These are phyloP conservation scores for Entomyzon cyanotis DNA, from an alignment of 2,113 vertebrate genomes.

Conservation along the genomic window DNA sequence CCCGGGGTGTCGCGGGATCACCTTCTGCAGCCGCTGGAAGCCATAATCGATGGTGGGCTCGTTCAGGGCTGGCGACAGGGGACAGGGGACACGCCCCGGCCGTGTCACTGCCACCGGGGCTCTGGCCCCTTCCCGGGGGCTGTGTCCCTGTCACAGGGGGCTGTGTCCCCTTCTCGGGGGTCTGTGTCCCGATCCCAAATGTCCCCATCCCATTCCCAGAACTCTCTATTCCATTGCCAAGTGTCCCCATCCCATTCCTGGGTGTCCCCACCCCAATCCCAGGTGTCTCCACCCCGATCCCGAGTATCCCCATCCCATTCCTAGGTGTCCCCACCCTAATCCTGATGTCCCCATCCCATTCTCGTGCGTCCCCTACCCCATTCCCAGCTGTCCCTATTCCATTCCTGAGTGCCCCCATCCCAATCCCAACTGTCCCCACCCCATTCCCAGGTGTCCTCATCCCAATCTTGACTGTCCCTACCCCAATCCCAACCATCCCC, in stretches of 20 bases:
- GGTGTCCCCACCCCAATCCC: background rate
- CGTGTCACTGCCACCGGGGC: too few species aligned
- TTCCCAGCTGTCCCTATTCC: too few species aligned
- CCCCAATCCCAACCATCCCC: background rate
- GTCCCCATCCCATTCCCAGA: background rate
- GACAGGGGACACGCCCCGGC: background rate
- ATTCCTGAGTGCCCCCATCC: too few species aligned
- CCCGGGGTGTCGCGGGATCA: slow-evolving; percentile 89
- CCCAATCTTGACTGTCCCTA: background rate
- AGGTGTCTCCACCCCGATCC: background rate
- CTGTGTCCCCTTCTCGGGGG: too few species aligned
- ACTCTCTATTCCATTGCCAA: too few species aligned
- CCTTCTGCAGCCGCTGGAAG: slow-evolving; percentile 92
- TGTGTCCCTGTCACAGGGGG: too few species aligned
- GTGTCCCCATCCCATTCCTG: background rate
- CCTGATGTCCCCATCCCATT: too few species aligned
- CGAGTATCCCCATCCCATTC: background rate
- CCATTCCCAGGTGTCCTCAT: too few species aligned
- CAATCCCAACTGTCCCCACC: background rate
- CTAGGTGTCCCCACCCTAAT: too few species aligned
- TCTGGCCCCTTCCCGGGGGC: too few species aligned
- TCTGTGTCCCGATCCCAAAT: too few species aligned
- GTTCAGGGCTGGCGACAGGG: background rate
- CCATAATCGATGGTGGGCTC: slow-evolving; percentile 89
- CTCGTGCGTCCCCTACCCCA: too few species aligned